Evolutionary conservation across 1,140 invertebrate genomes (phyloP).

Genomic region (Drosophila ogumai): DNA sequence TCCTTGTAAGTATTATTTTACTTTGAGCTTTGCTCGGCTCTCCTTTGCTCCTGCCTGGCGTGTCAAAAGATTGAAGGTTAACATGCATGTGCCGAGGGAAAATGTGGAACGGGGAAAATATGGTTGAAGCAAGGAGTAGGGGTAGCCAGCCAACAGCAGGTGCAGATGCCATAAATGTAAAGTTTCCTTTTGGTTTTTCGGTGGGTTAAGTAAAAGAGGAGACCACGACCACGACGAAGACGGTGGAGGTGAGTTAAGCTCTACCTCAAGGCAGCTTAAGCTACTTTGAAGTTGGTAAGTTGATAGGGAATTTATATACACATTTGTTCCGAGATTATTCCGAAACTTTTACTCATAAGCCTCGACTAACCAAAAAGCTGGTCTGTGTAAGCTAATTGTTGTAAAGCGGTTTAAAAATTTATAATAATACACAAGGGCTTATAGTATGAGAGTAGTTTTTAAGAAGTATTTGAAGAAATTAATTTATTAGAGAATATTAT

Average conservation of each 20-base stretch:
- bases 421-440: background rate
- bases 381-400: conserved; percentile 19
- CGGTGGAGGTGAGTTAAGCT: conserved; percentile 41
- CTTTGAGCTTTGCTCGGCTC: conserved; percentile 58
- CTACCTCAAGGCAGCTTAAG: conserved; percentile 32
- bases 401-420: background rate
- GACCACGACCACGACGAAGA: background rate
- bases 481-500: background rate
- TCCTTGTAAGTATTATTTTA: conserved; percentile 60
- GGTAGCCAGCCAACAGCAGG: conserved; percentile 35
- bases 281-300: conserved; percentile 50
- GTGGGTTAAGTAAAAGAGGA: conserved; percentile 6
- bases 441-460: background rate
- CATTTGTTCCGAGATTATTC: conserved; percentile 31
- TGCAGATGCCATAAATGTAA: conserved; percentile 79
- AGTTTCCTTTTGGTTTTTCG: conserved; percentile 43
- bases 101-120: background rate
- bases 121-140: conserved; percentile 1
- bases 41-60: conserved; percentile 26
- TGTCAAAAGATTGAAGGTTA: conserved; percentile 78
- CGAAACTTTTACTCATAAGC: conserved; percentile 23
- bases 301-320: conserved; percentile 43
- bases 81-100: conserved; percentile 23
- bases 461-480: background rate
- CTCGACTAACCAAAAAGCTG: background rate